Evolutionary conservation across 2,113 vertebrate genomes (phyloP), one percentile per base, ranked within the genome.

Genomic region (rabbit (Oryctolagus cuniculus)): DNA sequence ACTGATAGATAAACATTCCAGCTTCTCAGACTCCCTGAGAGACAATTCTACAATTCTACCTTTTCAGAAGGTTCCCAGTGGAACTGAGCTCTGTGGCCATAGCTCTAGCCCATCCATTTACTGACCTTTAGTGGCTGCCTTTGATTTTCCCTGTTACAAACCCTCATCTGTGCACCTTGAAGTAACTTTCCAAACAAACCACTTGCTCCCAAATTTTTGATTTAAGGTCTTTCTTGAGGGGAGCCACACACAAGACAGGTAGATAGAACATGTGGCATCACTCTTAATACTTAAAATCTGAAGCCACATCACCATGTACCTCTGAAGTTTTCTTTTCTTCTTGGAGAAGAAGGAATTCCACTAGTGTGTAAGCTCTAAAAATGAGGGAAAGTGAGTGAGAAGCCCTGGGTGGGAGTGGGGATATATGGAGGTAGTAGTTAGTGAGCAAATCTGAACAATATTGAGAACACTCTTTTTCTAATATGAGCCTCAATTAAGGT

Each of bases 161-260:
- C 9, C 74, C 25, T 86, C 16, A 85, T 36, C 74, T 82, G 10
- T 61, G 15, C 19, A 84, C 44, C 31, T 81, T 70, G 84, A 92
- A 34, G n/a, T 90, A 38, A 34, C 15, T 74, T 94, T 73, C 89
- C 84, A 90, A 61, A 90, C 80, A 67, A 95, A 88, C 27, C 22
- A 2, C 22, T 16, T 79, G 12, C n/a, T 66, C 9, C 19, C 27
- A 72, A 36, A 69, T 90, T 84, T 34, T 89, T 86, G 8, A 12
- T 58, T 63, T 69, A 88, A 63, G 61, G 7, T 77, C 10, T 49
- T 0, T 49, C 69, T 34, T 2, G 8, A 66, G 55, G 7, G 6
- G 13, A 49, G 6, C 10, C 27, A 27, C 34, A 75, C 61, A 83
- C 25, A 79, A 77, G 78, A 79, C 7, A 72, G 19, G 15, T 49